Conservation (phyloP, 2,113 vertebrate genomes). For the Hippoglossus stenolepis region DNA sequence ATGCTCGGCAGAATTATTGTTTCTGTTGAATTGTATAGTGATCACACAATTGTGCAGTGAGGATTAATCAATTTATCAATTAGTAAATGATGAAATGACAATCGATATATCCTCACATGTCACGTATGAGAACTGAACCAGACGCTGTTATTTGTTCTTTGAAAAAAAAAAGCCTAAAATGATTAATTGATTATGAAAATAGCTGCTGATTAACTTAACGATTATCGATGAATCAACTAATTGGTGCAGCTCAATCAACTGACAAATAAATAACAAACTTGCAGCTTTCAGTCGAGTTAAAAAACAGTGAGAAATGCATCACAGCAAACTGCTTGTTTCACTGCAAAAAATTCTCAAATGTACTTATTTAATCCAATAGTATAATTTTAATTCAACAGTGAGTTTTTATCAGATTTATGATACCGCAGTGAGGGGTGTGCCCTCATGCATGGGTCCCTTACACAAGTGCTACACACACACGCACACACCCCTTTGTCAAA, state of each 20-base stretch:
- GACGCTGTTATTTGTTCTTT: too few species aligned
- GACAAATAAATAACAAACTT: neutral
- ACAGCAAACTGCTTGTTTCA: neutral
- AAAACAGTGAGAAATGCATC: neutral
- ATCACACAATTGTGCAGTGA: neutral
- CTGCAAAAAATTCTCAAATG: neutral
- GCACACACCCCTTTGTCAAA: too few species aligned
- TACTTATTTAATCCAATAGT: too few species aligned
- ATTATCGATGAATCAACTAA: too few species aligned
- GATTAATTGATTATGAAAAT: too few species aligned
- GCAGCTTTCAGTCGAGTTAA: neutral
- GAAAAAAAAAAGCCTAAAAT: too few species aligned
- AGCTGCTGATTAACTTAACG: too few species aligned
- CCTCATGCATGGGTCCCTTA: conserved; percentile 19
- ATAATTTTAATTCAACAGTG: neutral
- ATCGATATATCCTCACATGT: too few species aligned
- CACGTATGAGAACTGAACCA: too few species aligned
- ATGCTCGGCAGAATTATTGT: too few species aligned
- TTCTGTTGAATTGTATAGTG: neutral
- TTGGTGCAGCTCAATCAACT: too few species aligned
- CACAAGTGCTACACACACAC: neutral
- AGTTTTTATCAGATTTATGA: conserved; percentile 43
- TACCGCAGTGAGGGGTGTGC: conserved; percentile 47
- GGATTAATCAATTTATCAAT: neutral
- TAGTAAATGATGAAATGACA: too few species aligned